phyloP scores from a whole-genome alignment of 1,140 invertebrate species.

The Atta colombica region DNA sequence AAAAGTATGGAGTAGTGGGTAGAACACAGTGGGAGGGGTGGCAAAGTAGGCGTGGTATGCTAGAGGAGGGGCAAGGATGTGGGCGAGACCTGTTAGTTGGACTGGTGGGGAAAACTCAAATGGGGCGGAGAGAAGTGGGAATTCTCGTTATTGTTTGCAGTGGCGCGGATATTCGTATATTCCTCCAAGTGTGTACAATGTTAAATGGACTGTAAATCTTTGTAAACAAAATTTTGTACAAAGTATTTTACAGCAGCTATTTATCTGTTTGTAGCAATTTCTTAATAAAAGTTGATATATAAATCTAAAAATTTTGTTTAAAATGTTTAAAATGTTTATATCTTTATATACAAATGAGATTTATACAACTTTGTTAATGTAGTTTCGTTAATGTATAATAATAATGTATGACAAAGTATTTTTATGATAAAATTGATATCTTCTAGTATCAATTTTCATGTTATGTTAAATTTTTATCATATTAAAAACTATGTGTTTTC shows the following conservation, averaged over 20 bases:
- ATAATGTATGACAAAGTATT: neutral
- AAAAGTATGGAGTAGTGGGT: constrained; percentile 77
- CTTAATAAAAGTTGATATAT: neutral
- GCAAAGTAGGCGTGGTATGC: constrained; percentile 35
- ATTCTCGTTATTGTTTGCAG: constrained; percentile 51
- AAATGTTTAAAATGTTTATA: constrained; percentile 1
- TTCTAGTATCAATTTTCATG: neutral
- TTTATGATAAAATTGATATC: neutral
- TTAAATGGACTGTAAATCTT: constrained; percentile 15
- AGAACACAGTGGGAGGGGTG: constrained; percentile 56
- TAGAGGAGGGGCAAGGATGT: constrained; percentile 68
- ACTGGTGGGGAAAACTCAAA: constrained; percentile 53
- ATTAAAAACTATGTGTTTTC: neutral
- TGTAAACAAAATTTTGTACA: constrained; percentile 29
- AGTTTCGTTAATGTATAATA: neutral
- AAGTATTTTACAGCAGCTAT: neutral
- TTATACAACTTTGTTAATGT: neutral
- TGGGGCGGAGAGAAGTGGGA: constrained; percentile 61
- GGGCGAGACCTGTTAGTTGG: constrained; percentile 47
- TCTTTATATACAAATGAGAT: neutral
- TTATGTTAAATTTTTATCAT: neutral
- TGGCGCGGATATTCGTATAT: constrained; percentile 67
- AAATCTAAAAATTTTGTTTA: constrained; percentile 16
- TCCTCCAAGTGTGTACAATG: constrained; percentile 22
- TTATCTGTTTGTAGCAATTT: neutral